These are phyloP conservation scores for Microctonus aethiopoides DNA, from an alignment of 2,888 invertebrate species.

Conservation along the genomic window DNA sequence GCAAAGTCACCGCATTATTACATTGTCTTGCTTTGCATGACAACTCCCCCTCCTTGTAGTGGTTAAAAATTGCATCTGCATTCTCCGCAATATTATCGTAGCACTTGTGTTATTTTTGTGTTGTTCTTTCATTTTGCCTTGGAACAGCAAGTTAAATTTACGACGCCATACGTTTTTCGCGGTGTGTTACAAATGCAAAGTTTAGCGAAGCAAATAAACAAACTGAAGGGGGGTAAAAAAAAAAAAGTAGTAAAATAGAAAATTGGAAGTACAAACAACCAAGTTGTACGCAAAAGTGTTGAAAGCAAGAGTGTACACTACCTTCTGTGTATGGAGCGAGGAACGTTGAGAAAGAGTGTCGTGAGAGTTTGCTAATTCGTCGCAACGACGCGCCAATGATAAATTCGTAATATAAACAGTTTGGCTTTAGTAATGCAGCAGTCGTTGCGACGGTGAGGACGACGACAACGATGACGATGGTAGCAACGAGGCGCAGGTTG, in stretches of 20 bases:
- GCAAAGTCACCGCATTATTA: background rate
- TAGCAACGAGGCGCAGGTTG: constrained; percentile 40
- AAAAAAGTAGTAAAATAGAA: background rate
- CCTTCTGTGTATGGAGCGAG: background rate
- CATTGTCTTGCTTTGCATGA: background rate
- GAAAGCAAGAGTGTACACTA: constrained; percentile 10
- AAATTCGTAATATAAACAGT: constrained; percentile 61
- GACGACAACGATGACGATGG: background rate
- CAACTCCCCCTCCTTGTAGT: background rate
- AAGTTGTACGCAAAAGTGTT: constrained; percentile 24
- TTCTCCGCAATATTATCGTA: constrained; percentile 13
- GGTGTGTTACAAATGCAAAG: constrained; percentile 3
- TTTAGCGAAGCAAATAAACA: background rate
- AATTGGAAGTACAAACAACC: constrained; percentile 3
- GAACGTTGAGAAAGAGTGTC: constrained; percentile 6
- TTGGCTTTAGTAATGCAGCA: constrained; percentile 20
- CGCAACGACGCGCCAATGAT: constrained; percentile 55
- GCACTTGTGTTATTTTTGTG: background rate
- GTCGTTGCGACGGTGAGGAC: constrained; percentile 9
- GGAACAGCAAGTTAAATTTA: constrained; percentile 16
- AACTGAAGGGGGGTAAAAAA: background rate
- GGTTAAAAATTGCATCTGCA: constrained; percentile 19
- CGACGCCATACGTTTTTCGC: constrained; percentile 7
- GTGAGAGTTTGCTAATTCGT: constrained; percentile 37
- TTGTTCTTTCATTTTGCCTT: background rate